Evolutionary conservation across 2,797 vertebrate species (phyloP).

Genomic region (Ispidina lecontei): DNA sequence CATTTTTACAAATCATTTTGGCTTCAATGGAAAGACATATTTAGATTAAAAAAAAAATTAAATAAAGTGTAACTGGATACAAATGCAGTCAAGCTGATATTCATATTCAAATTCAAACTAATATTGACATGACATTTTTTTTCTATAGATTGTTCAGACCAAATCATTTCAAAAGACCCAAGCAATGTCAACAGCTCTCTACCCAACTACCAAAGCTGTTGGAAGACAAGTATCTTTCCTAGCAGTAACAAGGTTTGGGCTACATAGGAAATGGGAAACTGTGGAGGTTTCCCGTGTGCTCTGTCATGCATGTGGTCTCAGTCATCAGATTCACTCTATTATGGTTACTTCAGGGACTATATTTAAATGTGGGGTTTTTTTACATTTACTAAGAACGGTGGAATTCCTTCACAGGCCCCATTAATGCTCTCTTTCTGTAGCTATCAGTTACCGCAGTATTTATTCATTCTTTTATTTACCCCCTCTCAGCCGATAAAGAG

Average conservation of each 20-base stretch:
- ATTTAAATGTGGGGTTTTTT: background rate
- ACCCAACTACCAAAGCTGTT: background rate
- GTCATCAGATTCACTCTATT: background rate
- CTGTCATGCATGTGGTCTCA: background rate
- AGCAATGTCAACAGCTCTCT: background rate
- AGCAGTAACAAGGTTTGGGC: background rate
- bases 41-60: constrained; percentile 50
- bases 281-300: background rate
- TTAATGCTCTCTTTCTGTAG: background rate
- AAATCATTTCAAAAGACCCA: background rate
- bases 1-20: constrained; percentile 49
- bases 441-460: background rate
- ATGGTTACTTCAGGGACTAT: background rate
- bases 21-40: constrained; percentile 36
- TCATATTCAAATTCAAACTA: background rate
- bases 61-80: background rate
- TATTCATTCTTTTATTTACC: too few species aligned
- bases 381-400: background rate
- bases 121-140: constrained; percentile 1
- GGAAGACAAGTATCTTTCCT: background rate
- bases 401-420: background rate
- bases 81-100: constrained; percentile 3
- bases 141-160: background rate
- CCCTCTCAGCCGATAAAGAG: too few species aligned
- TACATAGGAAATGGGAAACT: background rate